phyloP scores from a whole-genome alignment of 2,888 invertebrate genomes.

The Caenorhabditis afra region DNA sequence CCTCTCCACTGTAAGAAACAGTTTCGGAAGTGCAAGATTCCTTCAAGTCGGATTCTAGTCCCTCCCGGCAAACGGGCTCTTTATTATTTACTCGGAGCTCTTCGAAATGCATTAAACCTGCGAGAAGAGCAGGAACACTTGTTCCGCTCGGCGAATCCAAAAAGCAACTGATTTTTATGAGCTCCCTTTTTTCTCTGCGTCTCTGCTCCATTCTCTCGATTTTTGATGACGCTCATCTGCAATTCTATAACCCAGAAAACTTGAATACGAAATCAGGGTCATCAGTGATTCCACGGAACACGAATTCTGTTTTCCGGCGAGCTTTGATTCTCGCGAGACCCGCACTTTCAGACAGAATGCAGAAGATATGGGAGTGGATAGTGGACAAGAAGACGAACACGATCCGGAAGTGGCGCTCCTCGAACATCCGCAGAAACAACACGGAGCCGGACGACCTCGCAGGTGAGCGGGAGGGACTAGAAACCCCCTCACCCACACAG shows the following conservation, averaged over 20 bases:
- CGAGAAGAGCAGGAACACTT: not conserved
- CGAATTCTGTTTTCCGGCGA: not conserved
- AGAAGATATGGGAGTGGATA: conserved; percentile 75
- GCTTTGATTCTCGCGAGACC: not conserved
- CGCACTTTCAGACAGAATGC: conserved; percentile 59
- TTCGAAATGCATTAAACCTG: conserved; percentile 9
- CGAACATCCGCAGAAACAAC: conserved; percentile 51
- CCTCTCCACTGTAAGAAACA: too few relatives aligned
- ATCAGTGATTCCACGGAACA: conserved; percentile 12
- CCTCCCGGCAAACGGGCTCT: too few relatives aligned
- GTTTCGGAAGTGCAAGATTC: too few relatives aligned
- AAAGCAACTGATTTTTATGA: conserved; percentile 32
- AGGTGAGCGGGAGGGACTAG: too few relatives aligned
- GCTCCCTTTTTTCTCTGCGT: not conserved
- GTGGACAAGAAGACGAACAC: conserved; percentile 74
- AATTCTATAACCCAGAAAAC: conserved; percentile 7
- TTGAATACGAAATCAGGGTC: not conserved
- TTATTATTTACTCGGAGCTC: not conserved
- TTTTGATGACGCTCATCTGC: conserved; percentile 17
- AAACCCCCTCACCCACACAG: too few relatives aligned
- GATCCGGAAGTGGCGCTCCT: conserved; percentile 71
- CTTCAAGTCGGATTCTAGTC: too few relatives aligned
- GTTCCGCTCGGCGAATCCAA: conserved; percentile 1
- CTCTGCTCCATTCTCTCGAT: conserved; percentile 24
- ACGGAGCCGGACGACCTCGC: conserved; percentile 47